A percentile compares a stretch with the other conserved stretches of the same genome.
phyloP scores from a whole-genome alignment of 2,888 invertebrate species.

The Leptopilina drosophilae region DNA sequence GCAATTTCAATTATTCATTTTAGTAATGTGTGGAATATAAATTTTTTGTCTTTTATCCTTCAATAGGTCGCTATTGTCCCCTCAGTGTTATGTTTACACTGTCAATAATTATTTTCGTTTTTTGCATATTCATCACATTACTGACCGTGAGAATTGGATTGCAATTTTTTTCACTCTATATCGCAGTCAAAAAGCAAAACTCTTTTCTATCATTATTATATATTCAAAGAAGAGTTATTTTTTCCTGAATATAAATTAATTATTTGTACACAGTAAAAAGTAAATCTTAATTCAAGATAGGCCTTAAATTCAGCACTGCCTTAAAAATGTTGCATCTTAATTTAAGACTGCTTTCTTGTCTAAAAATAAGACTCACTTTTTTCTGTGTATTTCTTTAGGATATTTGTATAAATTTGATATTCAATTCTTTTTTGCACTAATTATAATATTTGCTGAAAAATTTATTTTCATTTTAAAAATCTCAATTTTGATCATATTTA shows the following conservation, averaged over 20 bases:
- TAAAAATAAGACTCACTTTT: no score
- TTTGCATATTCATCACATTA: background rate
- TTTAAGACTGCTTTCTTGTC: no score
- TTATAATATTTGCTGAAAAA: no score
- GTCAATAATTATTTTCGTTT: constrained; percentile 20
- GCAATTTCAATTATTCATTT: background rate
- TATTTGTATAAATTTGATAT: no score
- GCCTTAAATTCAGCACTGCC: no score
- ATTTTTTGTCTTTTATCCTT: constrained; percentile 12
- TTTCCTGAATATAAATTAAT: background rate
- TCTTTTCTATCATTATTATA: background rate
- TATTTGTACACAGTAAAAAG: no score
- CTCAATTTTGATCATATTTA: no score
- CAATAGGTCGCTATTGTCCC: constrained; percentile 4
- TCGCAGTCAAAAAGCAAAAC: background rate
- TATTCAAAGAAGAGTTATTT: background rate
- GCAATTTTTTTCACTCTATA: constrained; percentile 7
- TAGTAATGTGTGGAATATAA: constrained; percentile 9
- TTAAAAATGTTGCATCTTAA: no score
- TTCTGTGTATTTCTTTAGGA: no score
- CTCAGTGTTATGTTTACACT: constrained; percentile 16
- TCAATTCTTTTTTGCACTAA: no score
- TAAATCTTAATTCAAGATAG: no score
- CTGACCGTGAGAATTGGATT: constrained; percentile 16
- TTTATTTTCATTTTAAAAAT: no score